These are phyloP conservation scores for Hippocampus abdominalis DNA, from an alignment of 2,113 vertebrate species.

Conservation along the genomic window DNA sequence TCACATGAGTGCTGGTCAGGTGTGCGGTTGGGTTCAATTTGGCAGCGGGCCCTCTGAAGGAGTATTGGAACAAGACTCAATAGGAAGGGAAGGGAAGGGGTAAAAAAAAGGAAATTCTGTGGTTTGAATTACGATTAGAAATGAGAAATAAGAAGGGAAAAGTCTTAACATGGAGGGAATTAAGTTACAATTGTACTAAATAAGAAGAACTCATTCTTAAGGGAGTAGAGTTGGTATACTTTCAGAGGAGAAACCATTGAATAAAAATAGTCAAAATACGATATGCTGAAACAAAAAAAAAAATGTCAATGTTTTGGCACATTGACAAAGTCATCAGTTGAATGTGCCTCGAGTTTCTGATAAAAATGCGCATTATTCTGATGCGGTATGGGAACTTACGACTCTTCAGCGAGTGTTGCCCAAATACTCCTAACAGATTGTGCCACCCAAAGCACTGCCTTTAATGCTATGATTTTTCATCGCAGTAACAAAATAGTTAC, in stretches of 20 bases:
- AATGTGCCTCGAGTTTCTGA: neutral
- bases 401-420: neutral
- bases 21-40: slow-evolving; percentile 17
- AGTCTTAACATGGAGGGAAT: no score
- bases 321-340: neutral
- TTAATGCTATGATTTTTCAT: slow-evolving; percentile 10
- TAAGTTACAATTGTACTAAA: no score
- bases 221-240: no score
- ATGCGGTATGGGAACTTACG: no score
- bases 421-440: neutral
- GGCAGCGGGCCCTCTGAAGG: slow-evolving; percentile 8
- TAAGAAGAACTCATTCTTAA: no score
- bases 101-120: no score
- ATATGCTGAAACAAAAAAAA: neutral
- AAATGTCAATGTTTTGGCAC: neutral
- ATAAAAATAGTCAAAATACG: neutral
- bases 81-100: no score
- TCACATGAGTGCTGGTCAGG: slow-evolving; percentile 48
- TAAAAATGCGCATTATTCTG: no score
- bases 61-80: neutral
- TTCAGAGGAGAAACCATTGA: no score
- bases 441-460: neutral
- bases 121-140: no score
- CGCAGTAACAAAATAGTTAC: slow-evolving; percentile 16
- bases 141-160: no score